These are phyloP conservation scores for Enteromius trimaculatus DNA, from an alignment of 2,797 vertebrate species.

Conservation along the genomic window DNA sequence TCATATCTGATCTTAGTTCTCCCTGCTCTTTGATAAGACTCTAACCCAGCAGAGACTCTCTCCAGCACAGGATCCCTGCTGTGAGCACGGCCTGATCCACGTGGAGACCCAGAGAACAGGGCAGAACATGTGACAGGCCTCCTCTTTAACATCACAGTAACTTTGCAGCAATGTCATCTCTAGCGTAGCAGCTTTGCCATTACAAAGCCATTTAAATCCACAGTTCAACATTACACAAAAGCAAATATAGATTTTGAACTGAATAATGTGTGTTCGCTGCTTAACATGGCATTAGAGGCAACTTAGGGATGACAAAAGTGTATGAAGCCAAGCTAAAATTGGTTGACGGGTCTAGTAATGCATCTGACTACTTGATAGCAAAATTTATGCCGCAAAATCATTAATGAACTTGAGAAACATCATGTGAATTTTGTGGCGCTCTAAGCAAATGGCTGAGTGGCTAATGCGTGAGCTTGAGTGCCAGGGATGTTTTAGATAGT, in stretches of 20 bases:
- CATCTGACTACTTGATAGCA: background rate
- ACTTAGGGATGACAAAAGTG: background rate
- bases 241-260: background rate
- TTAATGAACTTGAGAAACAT: slow-evolving; percentile 9
- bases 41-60: background rate
- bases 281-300: background rate
- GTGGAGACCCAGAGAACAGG: slow-evolving; percentile 8
- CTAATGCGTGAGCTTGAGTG: slow-evolving; percentile 11
- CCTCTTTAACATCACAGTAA: slow-evolving; percentile 7
- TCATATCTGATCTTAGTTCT: slow-evolving; percentile 18
- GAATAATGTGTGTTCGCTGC: background rate
- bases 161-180: slow-evolving; percentile 1
- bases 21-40: slow-evolving; percentile 36
- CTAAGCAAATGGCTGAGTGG: background rate
- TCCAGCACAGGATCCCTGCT: background rate
- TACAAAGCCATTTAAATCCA: slow-evolving; percentile 16
- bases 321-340: background rate
- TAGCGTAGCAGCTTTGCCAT: background rate
- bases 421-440: background rate
- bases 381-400: background rate
- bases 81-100: slow-evolving; percentile 1
- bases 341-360: background rate
- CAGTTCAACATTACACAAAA: background rate
- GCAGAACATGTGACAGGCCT: slow-evolving; percentile 13
- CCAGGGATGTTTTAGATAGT: too few species aligned